A percentile compares a stretch with the other conserved stretches of the same genome.
Conservation (phyloP, 2,888 invertebrate species). For the Protonemura montana region DNA sequence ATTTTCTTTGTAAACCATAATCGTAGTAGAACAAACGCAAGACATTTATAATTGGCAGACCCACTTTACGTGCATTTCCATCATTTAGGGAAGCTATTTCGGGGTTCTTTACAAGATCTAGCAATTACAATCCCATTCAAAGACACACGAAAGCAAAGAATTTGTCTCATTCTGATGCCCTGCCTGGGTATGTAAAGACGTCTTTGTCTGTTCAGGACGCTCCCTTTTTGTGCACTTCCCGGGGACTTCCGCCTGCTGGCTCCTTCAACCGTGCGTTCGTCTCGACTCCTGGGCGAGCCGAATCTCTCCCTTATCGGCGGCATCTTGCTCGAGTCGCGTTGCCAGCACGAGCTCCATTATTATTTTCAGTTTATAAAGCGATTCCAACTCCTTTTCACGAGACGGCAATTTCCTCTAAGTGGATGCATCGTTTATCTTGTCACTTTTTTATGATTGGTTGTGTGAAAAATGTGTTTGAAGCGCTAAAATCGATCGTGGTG, state of each 20-base stretch:
- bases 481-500: not conserved
- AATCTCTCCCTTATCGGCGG: not conserved
- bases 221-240: slow-evolving; percentile 29
- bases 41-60: not conserved
- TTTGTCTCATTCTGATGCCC: not conserved
- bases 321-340: not conserved
- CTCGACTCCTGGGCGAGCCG: not conserved
- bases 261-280: not conserved
- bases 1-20: not conserved
- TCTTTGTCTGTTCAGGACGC: not conserved
- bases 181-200: not conserved
- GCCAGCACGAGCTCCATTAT: not conserved
- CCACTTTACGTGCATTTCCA: not conserved
- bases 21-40: not conserved
- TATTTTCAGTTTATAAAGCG: slow-evolving; percentile 7
- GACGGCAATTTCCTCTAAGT: slow-evolving; percentile 25
- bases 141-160: not conserved
- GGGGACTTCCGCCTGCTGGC: not conserved
- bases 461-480: slow-evolving; percentile 8
- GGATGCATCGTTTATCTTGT: slow-evolving; percentile 30
- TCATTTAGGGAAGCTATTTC: not conserved
- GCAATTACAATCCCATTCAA: not conserved
- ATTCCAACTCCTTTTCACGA: not conserved
- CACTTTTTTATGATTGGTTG: slow-evolving; percentile 22
- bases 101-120: not conserved